These are phyloP conservation scores for Atrichornis clamosus DNA, from an alignment of 2,113 vertebrate species.

Conservation along the genomic window DNA sequence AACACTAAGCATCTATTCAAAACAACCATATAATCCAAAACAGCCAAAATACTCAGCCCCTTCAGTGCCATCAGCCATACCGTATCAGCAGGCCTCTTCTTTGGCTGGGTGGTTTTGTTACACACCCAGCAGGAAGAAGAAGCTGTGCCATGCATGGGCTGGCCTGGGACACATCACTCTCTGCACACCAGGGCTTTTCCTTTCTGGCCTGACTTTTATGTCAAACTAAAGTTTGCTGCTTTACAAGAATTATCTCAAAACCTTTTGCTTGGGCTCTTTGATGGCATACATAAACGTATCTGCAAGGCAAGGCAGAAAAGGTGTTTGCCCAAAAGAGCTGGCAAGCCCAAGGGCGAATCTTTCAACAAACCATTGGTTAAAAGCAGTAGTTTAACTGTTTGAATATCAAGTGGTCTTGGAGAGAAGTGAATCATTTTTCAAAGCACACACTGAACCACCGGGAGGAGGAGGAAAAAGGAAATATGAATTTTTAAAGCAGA, in stretches of 20 bases:
- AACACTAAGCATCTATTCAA: background rate
- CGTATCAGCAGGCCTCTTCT: background rate
- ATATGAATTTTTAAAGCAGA: background rate
- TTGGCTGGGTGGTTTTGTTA: background rate
- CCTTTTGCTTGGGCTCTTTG: background rate
- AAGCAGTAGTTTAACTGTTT: background rate
- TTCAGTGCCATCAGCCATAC: background rate
- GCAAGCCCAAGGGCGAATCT: background rate
- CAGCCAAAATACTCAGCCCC: background rate
- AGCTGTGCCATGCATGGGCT: fast-evolving
- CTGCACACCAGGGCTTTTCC: fast-evolving
- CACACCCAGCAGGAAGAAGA: fast-evolving
- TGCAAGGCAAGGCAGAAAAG: background rate
- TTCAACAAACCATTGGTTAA: background rate
- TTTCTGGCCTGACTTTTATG: background rate
- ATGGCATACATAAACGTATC: background rate
- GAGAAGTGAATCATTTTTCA: background rate
- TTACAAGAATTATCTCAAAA: background rate
- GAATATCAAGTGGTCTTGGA: background rate
- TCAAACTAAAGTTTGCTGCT: background rate
- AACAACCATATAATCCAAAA: background rate
- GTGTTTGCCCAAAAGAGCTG: background rate
- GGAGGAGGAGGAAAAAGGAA: background rate
- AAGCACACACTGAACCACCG: background rate
- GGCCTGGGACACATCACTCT: background rate